Evolutionary conservation across 2,888 invertebrate genomes (phyloP).

Genomic region (Leptinotarsa tumamoca): DNA sequence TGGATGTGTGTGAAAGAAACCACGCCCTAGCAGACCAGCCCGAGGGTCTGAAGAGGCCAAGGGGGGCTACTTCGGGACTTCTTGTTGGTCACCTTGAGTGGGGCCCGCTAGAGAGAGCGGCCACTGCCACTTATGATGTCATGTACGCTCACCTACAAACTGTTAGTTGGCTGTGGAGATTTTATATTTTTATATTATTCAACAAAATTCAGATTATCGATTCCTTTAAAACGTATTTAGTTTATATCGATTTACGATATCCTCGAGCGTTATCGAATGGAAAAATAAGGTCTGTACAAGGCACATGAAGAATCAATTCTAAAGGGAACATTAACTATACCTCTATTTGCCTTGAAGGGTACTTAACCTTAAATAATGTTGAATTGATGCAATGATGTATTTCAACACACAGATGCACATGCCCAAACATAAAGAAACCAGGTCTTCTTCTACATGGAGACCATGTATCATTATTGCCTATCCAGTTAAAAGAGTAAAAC

Average conservation of each 20-base stretch:
- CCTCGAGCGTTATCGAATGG: background rate
- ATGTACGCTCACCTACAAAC: conserved; percentile 50
- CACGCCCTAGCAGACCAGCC: conserved; percentile 48
- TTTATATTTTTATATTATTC: conserved; percentile 17
- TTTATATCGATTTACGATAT: background rate
- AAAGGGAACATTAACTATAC: too few species aligned
- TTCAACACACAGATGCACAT: too few species aligned
- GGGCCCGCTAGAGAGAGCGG: conserved; percentile 38
- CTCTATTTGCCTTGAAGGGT: too few species aligned
- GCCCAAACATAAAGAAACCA: too few species aligned
- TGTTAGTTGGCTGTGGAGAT: conserved; percentile 23
- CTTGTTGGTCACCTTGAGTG: conserved; percentile 56
- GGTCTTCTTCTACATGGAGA: too few species aligned
- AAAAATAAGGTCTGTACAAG: background rate
- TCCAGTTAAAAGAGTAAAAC: background rate
- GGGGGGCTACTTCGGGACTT: conserved; percentile 46
- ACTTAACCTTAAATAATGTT: too few species aligned
- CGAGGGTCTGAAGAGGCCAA: conserved; percentile 36
- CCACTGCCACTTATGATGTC: conserved; percentile 46
- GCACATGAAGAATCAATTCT: too few species aligned
- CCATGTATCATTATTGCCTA: too few species aligned
- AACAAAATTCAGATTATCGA: conserved; percentile 15
- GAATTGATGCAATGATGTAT: too few species aligned
- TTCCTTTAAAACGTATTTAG: background rate
- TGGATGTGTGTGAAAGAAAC: conserved; percentile 34